Conservation (phyloP, 2,888 invertebrate species). For the Hoplodrina ambigua region DNA sequence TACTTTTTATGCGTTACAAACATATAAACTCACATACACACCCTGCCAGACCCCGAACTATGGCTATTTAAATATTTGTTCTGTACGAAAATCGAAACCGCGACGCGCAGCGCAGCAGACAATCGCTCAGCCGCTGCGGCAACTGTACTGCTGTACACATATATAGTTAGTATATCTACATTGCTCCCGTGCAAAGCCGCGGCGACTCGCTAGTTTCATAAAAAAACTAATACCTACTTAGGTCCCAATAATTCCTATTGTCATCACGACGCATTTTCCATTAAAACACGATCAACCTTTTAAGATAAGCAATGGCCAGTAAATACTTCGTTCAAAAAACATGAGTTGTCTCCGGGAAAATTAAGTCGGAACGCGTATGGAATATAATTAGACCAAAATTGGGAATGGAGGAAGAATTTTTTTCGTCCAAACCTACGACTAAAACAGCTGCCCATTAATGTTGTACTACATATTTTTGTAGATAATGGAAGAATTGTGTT, state of each 20-base stretch:
- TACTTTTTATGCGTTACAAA: too few species aligned
- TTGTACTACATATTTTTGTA: slow-evolving; percentile 2
- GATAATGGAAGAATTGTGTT: slow-evolving; percentile 20
- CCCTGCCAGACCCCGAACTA: too few species aligned
- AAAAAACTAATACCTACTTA: too few species aligned
- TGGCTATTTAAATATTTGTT: too few species aligned
- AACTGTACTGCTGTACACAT: too few species aligned
- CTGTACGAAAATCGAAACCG: too few species aligned
- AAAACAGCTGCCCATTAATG: slow-evolving; percentile 7
- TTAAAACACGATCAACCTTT: slow-evolving; percentile 47
- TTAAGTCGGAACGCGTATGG: slow-evolving; percentile 49
- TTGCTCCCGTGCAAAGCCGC: too few species aligned
- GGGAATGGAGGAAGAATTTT: slow-evolving; percentile 15
- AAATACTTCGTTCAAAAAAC: slow-evolving; percentile 55
- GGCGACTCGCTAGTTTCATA: too few species aligned
- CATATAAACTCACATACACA: too few species aligned
- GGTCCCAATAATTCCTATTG: slow-evolving; percentile 25
- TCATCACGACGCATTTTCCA: slow-evolving; percentile 35
- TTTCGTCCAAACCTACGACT: not conserved
- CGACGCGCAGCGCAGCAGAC: too few species aligned
- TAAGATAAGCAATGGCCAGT: slow-evolving; percentile 55
- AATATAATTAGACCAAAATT: slow-evolving; percentile 50
- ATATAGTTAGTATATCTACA: too few species aligned
- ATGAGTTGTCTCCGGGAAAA: slow-evolving; percentile 49
- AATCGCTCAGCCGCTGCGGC: too few species aligned